phyloP scores from a whole-genome alignment of 2,113 vertebrate species.

The Taxidea taxus region DNA sequence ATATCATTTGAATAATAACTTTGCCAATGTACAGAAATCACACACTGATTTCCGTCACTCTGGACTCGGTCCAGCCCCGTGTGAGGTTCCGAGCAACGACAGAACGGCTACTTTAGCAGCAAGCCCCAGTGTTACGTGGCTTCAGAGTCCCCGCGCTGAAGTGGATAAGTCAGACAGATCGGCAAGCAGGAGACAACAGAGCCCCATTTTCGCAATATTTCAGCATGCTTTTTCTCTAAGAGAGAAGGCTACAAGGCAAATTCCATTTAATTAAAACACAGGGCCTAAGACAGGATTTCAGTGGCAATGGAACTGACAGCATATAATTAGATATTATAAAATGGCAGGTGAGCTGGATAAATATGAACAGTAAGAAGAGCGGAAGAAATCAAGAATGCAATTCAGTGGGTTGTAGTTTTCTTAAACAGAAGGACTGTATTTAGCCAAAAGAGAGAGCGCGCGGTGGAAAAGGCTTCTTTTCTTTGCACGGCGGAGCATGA shows the following conservation, averaged over 20 bases:
- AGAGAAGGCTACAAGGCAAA: not conserved
- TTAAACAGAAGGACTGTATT: slow-evolving; percentile 28
- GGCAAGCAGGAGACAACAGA: not conserved
- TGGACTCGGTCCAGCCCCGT: not conserved
- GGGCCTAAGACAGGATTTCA: not conserved
- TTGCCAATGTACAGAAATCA: not conserved
- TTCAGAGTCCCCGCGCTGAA: slow-evolving; percentile 36
- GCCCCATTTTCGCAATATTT: not conserved
- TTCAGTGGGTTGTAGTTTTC: not conserved
- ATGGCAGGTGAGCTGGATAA: slow-evolving; percentile 22
- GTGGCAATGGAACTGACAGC: slow-evolving; percentile 16
- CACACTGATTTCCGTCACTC: not conserved
- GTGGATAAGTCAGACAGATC: slow-evolving; percentile 31
- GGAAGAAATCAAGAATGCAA: slow-evolving; percentile 61
- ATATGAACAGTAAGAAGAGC: slow-evolving; percentile 46
- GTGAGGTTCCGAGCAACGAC: slow-evolving; percentile 57
- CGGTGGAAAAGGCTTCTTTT: not conserved
- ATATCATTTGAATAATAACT: not conserved
- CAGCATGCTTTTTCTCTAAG: not conserved
- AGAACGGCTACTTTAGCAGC: not conserved
- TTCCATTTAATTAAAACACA: not conserved
- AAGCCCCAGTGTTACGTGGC: slow-evolving; percentile 50
- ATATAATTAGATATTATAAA: slow-evolving; percentile 39
- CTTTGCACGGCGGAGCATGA: not conserved
- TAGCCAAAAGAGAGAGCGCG: slow-evolving; percentile 44